Conservation (phyloP, 2,113 vertebrate genomes). For the Cebus imitator region DNA sequence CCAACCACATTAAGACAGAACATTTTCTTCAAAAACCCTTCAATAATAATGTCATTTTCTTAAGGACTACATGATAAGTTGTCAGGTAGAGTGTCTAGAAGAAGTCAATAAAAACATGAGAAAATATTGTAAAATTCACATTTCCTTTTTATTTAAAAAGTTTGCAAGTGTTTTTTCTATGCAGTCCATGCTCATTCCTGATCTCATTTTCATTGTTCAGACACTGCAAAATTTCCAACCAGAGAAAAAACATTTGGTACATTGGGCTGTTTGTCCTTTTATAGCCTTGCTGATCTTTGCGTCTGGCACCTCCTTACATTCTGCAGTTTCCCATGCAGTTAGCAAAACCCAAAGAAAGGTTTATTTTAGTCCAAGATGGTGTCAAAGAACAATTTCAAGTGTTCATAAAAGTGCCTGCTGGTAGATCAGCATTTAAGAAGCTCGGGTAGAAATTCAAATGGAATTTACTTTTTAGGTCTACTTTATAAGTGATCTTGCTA, state of each 20-base stretch:
- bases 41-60: neutral
- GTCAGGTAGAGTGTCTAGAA: neutral
- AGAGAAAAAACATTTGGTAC: constrained; percentile 21
- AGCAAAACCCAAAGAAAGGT: constrained; percentile 44
- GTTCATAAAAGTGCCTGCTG: neutral
- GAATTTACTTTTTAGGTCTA: neutral
- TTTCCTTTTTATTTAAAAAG: neutral
- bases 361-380: constrained; percentile 55
- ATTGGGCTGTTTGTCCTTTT: constrained; percentile 41
- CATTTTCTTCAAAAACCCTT: neutral
- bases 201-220: constrained; percentile 31
- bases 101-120: neutral
- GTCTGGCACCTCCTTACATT: constrained; percentile 51
- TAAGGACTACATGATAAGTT: neutral
- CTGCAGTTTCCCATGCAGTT: constrained; percentile 54
- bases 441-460: neutral
- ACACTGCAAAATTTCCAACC: constrained; percentile 18
- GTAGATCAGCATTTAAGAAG: neutral
- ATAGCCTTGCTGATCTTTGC: constrained; percentile 54
- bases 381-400: constrained; percentile 41
- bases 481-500: constrained; percentile 36
- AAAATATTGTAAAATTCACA: neutral
- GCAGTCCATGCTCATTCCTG: neutral
- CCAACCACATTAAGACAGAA: neutral
- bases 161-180: neutral